Conservation (phyloP, 2,113 vertebrate species). For the Megatriorchis doriae region DNA sequence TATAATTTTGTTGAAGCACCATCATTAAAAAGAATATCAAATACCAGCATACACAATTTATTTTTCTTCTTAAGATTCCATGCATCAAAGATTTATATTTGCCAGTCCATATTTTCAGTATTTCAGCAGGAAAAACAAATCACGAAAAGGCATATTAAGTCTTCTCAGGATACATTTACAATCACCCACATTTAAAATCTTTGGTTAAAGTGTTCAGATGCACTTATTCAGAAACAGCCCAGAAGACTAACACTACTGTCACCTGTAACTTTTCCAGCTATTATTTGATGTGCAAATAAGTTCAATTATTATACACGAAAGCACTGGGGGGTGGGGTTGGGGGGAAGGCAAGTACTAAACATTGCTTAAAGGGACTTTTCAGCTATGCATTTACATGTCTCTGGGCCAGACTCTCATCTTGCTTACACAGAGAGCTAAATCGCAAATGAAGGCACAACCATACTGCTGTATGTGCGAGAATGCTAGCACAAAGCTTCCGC, state of each 20-base stretch:
- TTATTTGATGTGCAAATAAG: background rate
- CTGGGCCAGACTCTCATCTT: background rate
- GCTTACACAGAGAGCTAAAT: background rate
- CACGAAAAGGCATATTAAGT: background rate
- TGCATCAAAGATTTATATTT: background rate
- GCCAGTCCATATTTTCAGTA: background rate
- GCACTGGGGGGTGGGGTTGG: accelerated
- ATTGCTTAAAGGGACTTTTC: background rate
- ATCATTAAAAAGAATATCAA: background rate
- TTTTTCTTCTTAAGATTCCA: background rate
- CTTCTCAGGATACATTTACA: background rate
- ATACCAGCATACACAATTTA: background rate
- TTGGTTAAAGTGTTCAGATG: background rate
- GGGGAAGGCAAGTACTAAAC: background rate
- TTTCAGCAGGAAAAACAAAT: background rate
- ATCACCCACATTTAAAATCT: background rate
- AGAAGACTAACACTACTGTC: background rate
- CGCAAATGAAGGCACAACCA: accelerated
- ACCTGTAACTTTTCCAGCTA: background rate
- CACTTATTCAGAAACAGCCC: background rate
- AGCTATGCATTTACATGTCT: background rate
- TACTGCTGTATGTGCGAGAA: background rate
- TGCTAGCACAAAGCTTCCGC: background rate
- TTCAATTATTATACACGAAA: background rate
- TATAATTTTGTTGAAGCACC: background rate